Conservation (phyloP, 2,113 vertebrate genomes). For the Centropristis striata region DNA sequence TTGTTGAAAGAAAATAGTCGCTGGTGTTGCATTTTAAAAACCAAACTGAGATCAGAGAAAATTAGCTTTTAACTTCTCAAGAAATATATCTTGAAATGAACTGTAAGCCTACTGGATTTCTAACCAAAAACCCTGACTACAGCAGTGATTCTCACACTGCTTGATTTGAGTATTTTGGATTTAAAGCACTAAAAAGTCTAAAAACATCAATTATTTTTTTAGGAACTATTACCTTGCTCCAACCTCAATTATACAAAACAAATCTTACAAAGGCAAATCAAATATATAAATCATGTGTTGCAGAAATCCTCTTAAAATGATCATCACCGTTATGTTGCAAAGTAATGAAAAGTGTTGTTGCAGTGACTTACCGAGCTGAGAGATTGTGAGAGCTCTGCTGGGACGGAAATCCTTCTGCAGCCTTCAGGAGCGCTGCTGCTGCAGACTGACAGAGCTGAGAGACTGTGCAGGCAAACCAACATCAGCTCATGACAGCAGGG, state of each 20-base stretch:
- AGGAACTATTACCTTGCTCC: neutral
- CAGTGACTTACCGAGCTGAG: slow-evolving; percentile 53
- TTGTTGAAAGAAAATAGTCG: neutral
- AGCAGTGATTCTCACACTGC: neutral
- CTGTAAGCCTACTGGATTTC: too few species aligned
- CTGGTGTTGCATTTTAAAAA: neutral
- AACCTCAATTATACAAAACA: neutral
- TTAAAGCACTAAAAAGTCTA: neutral
- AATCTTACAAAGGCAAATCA: neutral
- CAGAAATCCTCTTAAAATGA: neutral
- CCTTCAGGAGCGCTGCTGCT: slow-evolving; percentile 31
- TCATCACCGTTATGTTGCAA: neutral
- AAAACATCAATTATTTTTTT: neutral
- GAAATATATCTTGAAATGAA: neutral
- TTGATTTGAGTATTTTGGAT: neutral
- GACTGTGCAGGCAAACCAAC: slow-evolving; percentile 17
- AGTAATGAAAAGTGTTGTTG: neutral
- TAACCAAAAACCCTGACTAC: neutral
- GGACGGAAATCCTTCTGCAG: slow-evolving; percentile 5
- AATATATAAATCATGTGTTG: neutral
- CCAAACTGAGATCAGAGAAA: too few species aligned
- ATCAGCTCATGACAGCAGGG: slow-evolving; percentile 55
- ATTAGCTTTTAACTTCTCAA: too few species aligned
- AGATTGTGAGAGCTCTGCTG: slow-evolving; percentile 2
- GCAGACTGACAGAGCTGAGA: slow-evolving; percentile 26